Evolutionary conservation across 2,113 vertebrate species (phyloP).

Genomic region (Rallus limicola): DNA sequence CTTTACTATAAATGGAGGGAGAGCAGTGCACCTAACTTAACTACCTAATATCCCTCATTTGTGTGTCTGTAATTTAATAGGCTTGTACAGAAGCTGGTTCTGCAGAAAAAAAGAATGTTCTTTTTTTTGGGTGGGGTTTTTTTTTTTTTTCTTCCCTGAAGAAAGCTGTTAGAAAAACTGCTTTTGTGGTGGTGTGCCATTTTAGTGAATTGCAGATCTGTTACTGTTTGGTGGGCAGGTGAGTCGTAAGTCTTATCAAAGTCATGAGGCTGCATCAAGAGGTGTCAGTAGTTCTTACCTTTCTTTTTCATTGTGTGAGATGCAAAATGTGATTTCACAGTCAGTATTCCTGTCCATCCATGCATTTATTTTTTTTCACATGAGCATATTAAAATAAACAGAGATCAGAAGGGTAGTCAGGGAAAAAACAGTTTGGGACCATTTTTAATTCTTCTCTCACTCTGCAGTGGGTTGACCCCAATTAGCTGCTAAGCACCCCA

Average conservation of each 20-base stretch:
- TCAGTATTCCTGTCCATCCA: neutral
- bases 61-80: neutral
- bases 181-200: neutral
- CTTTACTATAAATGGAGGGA: neutral
- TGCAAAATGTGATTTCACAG: neutral
- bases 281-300: neutral
- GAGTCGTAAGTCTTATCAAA: neutral
- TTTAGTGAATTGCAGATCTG: neutral
- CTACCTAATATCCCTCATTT: neutral
- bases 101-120: neutral
- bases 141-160: neutral
- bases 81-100: neutral
- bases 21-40: neutral
- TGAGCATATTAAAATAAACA: neutral
- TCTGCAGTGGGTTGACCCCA: neutral
- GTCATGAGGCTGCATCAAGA: neutral
- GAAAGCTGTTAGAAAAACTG: conserved; percentile 16
- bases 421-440: too few relatives aligned
- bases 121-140: neutral
- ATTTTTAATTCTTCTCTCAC: neutral
- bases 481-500: neutral
- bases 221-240: neutral
- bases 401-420: neutral
- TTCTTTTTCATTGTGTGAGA: neutral
- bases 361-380: neutral